These are phyloP conservation scores for Harlomillsia oculata DNA, from an alignment of 1,140 invertebrate species.

Conservation along the genomic window DNA sequence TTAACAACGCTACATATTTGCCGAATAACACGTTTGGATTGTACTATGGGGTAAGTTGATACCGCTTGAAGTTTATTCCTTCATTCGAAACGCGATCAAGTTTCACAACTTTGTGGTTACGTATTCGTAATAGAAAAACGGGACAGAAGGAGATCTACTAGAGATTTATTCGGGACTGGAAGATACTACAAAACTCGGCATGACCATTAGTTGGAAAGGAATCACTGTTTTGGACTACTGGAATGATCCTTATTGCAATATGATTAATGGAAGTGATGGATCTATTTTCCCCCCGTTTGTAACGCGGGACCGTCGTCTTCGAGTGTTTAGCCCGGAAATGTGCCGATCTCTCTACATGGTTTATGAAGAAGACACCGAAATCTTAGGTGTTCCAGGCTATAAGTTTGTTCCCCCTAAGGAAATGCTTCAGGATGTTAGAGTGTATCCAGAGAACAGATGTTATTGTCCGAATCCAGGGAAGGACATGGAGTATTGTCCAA, in stretches of 20 bases:
- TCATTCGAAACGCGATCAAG: not conserved
- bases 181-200: conserved; percentile 55
- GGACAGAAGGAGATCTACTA: conserved; percentile 7
- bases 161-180: conserved; percentile 21
- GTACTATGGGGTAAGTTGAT: conserved; percentile 10
- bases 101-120: too few relatives aligned
- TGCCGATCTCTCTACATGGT: conserved; percentile 52
- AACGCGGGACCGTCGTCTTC: conserved; percentile 36
- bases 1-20: not conserved
- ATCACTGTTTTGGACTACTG: not conserved
- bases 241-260: conserved; percentile 50
- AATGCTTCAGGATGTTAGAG: conserved; percentile 54
- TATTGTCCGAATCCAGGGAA: conserved; percentile 55
- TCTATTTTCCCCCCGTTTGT: conserved; percentile 63
- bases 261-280: conserved; percentile 60
- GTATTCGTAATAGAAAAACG: conserved; percentile 14
- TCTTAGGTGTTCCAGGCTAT: conserved; percentile 57
- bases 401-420: conserved; percentile 48
- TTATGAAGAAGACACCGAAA: conserved; percentile 50
- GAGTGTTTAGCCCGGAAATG: conserved; percentile 31
- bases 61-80: not conserved
- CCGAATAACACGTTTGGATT: conserved; percentile 18
- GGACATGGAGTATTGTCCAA: conserved; percentile 51
- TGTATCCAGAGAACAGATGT: conserved; percentile 59
- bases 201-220: conserved; percentile 47